phyloP scores from a whole-genome alignment of 2,888 invertebrate species.

The Bombylius discolor region DNA sequence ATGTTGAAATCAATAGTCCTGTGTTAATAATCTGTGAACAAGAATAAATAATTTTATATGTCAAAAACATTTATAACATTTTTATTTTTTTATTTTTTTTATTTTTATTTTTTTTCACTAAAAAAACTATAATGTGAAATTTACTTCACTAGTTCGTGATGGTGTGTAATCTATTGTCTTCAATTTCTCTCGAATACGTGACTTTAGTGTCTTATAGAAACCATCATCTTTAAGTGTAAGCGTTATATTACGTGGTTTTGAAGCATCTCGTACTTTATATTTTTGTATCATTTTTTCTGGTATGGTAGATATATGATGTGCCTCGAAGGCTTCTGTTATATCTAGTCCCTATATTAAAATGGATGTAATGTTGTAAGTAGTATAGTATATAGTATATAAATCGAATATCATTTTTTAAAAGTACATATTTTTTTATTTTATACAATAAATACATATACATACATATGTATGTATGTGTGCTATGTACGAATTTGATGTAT shows the following conservation, averaged over 20 bases:
- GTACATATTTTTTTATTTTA: neutral
- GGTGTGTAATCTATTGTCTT: conserved; percentile 40
- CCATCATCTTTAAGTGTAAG: conserved; percentile 60
- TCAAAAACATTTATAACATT: neutral
- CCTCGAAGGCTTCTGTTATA: conserved; percentile 67
- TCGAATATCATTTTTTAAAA: too few relatives aligned
- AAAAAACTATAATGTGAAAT: conserved; percentile 11
- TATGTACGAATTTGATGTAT: neutral
- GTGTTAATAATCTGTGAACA: conserved; percentile 31
- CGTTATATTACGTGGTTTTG: conserved; percentile 51
- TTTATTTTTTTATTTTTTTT: neutral
- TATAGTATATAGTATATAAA: neutral
- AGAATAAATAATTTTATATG: neutral
- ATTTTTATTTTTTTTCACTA: neutral
- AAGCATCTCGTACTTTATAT: conserved; percentile 52
- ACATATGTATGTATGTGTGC: too few relatives aligned
- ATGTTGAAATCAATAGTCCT: conserved; percentile 29
- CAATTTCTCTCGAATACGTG: conserved; percentile 42
- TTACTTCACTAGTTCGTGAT: conserved; percentile 28
- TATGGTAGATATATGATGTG: conserved; percentile 49
- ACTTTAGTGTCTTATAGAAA: conserved; percentile 59
- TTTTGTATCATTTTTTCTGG: conserved; percentile 48
- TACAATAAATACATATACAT: too few relatives aligned
- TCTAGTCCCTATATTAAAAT: conserved; percentile 48
- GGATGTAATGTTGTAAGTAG: neutral